Evolutionary conservation across 2,113 vertebrate species (phyloP).

Genomic region (Lates calcarifer): DNA sequence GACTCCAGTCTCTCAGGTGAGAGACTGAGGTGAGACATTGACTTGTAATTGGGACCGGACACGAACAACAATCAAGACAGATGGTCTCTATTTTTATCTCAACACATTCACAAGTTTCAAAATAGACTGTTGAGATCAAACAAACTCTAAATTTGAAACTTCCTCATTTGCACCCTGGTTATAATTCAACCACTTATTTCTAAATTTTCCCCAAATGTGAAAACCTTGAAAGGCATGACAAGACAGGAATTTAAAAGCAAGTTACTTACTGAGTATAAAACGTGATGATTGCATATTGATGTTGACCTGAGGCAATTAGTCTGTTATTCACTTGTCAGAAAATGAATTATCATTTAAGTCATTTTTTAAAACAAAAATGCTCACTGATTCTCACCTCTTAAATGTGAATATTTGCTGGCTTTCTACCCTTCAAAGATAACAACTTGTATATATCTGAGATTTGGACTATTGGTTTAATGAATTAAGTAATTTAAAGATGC

Average conservation of each 20-base stretch:
- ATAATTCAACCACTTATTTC: background rate
- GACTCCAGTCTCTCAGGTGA: constrained; percentile 34
- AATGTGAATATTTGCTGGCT: too few species aligned
- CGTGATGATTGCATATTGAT: background rate
- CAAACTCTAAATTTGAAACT: background rate
- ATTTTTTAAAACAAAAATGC: background rate
- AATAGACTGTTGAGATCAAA: background rate
- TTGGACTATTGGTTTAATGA: background rate
- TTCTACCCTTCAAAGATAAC: too few species aligned
- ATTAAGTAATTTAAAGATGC: background rate
- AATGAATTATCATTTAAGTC: background rate
- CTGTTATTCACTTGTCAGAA: background rate
- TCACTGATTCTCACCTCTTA: too few species aligned
- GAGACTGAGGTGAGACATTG: constrained; percentile 41
- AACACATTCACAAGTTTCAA: background rate
- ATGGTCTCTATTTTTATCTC: background rate
- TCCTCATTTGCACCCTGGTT: background rate
- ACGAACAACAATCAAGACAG: background rate
- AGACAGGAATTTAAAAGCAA: background rate
- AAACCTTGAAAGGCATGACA: background rate
- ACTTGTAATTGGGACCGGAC: constrained; percentile 18
- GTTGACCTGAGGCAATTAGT: background rate
- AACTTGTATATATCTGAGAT: too few species aligned
- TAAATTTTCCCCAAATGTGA: background rate
- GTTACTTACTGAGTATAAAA: background rate